A percentile compares a stretch with the other conserved stretches of the same genome.
Conservation (phyloP, 2,888 invertebrate genomes). For the Caradrina kadenii region DNA sequence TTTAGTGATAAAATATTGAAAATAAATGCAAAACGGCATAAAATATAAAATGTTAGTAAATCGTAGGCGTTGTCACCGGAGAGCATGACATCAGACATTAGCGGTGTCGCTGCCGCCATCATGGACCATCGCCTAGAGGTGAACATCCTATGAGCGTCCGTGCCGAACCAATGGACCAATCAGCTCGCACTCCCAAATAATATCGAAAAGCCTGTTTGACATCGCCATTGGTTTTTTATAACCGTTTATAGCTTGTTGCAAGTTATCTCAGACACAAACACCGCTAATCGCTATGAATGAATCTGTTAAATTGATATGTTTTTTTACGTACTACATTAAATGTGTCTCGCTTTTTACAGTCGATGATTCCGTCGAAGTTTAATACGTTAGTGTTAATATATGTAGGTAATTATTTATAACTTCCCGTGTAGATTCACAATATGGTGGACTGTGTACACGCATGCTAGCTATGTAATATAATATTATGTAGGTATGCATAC, state of each 20-base stretch:
- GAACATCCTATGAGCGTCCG: slow-evolving; percentile 82
- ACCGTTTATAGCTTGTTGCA: slow-evolving; percentile 66
- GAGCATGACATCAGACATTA: slow-evolving; percentile 82
- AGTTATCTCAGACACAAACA: slow-evolving; percentile 60
- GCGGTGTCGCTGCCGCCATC: slow-evolving; percentile 67
- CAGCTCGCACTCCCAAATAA: slow-evolving; percentile 75
- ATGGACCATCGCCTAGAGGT: slow-evolving; percentile 73
- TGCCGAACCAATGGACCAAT: slow-evolving; percentile 78
- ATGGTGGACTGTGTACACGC: not conserved
- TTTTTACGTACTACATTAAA: slow-evolving; percentile 37
- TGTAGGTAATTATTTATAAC: slow-evolving; percentile 34
- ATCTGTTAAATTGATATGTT: slow-evolving; percentile 37
- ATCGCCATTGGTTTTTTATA: slow-evolving; percentile 68
- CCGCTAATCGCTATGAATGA: slow-evolving; percentile 63
- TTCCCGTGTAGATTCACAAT: slow-evolving; percentile 33
- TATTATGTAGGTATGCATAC: not conserved
- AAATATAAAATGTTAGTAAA: slow-evolving; percentile 50
- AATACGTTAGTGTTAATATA: slow-evolving; percentile 29
- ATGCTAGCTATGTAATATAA: slow-evolving; percentile 13
- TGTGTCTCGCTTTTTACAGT: slow-evolving; percentile 44
- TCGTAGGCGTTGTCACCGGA: slow-evolving; percentile 68
- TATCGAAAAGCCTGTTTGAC: slow-evolving; percentile 77
- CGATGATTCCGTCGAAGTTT: slow-evolving; percentile 15
- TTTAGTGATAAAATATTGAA: slow-evolving; percentile 37
- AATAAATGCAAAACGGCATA: slow-evolving; percentile 60